Conservation (phyloP, 2,888 invertebrate species). For the Bedellia somnulentella region DNA sequence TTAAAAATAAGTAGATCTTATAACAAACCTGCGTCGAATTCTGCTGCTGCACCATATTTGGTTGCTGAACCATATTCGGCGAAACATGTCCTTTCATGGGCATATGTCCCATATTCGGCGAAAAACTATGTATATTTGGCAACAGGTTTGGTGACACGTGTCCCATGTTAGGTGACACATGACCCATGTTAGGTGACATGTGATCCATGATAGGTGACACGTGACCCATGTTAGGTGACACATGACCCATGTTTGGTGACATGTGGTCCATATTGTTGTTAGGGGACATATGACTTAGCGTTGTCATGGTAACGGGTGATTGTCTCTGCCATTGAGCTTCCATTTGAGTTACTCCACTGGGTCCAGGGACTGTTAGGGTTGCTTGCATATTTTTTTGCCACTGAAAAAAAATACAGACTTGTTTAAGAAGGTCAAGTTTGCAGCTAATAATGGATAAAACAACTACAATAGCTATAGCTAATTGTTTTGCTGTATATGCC, state of each 20-base stretch:
- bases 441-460: too few relatives aligned
- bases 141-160: slow-evolving; percentile 16
- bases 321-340: too few relatives aligned
- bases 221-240: slow-evolving; percentile 16
- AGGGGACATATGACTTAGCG: slow-evolving; percentile 12
- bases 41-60: background rate
- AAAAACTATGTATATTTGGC: too few relatives aligned
- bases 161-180: slow-evolving; percentile 14
- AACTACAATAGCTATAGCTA: too few relatives aligned
- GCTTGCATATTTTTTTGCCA: background rate
- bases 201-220: slow-evolving; percentile 9
- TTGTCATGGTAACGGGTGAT: too few relatives aligned
- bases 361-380: background rate
- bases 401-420: background rate
- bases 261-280: slow-evolving; percentile 13
- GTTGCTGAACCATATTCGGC: background rate
- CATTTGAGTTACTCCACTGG: too few relatives aligned
- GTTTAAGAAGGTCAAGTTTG: too few relatives aligned
- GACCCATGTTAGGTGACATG: slow-evolving; percentile 14
- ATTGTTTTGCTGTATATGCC: too few relatives aligned
- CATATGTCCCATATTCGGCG: slow-evolving; percentile 4
- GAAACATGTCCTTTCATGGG: too few relatives aligned
- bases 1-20: too few relatives aligned
- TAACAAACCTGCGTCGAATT: too few relatives aligned
- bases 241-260: slow-evolving; percentile 13